phyloP scores from a whole-genome alignment of 2,888 invertebrate genomes.

The Netelia virgata region DNA sequence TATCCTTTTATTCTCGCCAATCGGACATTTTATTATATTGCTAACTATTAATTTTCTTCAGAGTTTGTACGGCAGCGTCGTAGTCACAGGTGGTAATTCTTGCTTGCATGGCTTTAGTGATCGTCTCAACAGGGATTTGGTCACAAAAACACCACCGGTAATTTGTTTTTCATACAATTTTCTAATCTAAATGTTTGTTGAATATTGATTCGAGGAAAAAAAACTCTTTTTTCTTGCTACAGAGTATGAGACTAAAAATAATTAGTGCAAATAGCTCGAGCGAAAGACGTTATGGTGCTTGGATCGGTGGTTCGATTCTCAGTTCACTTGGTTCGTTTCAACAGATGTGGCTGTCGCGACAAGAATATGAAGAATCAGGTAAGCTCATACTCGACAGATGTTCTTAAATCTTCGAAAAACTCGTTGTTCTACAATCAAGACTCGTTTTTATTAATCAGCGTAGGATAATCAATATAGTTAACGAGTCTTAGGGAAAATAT shows the following conservation, averaged over 20 bases:
- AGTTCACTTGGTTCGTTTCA: conserved; percentile 91
- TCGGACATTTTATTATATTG: background rate
- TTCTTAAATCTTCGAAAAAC: conserved; percentile 68
- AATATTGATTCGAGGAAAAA: background rate
- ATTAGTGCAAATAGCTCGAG: conserved; percentile 88
- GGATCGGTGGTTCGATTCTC: conserved; percentile 92
- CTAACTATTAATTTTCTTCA: conserved; percentile 78
- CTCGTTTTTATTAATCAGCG: conserved; percentile 16
- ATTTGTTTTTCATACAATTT: conserved; percentile 63
- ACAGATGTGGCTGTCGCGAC: conserved; percentile 92
- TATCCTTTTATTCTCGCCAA: too few relatives aligned
- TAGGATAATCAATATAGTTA: conserved; percentile 46
- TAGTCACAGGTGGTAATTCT: conserved; percentile 91
- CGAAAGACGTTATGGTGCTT: conserved; percentile 90
- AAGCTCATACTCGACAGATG: conserved; percentile 85
- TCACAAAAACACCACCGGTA: conserved; percentile 89
- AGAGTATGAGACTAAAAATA: conserved; percentile 90
- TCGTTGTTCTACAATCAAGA: conserved; percentile 13
- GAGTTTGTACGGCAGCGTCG: conserved; percentile 90
- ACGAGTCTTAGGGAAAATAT: background rate
- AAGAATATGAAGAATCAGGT: conserved; percentile 91
- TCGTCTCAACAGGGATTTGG: conserved; percentile 89
- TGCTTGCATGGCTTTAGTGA: conserved; percentile 90
- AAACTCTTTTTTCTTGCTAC: conserved; percentile 64
- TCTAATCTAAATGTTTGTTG: background rate